phyloP scores from a whole-genome alignment of 2,113 vertebrate species.

The Morone saxatilis region DNA sequence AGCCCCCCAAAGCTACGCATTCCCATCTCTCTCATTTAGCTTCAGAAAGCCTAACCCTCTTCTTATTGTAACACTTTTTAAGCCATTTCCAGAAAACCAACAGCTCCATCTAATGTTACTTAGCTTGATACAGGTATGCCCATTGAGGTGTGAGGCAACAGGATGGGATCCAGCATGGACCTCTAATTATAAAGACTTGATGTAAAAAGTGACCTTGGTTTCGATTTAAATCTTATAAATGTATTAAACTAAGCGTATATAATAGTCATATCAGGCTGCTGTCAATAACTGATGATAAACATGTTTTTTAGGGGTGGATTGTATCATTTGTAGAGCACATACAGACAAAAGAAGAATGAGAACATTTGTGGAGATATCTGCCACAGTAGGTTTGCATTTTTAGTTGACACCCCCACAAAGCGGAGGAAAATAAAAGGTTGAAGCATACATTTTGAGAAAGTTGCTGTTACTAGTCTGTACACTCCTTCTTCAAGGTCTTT shows the following conservation, averaged over 20 bases:
- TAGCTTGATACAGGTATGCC: not conserved
- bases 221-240: not conserved
- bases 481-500: not conserved
- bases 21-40: not conserved
- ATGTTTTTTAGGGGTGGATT: not conserved
- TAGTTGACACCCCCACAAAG: not conserved
- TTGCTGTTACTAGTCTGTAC: not conserved
- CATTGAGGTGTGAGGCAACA: not conserved
- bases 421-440: not conserved
- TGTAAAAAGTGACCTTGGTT: not conserved
- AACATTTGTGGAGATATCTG: not conserved
- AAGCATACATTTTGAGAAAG: not conserved
- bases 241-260: not conserved
- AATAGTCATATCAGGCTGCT: not conserved
- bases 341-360: not conserved
- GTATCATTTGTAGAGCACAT: not conserved
- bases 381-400: not conserved
- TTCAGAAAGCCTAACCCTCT: not conserved
- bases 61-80: not conserved
- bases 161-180: not conserved
- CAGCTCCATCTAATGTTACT: not conserved
- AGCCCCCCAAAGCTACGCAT: not conserved
- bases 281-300: too few species aligned
- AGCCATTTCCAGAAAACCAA: not conserved
- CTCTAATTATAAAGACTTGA: too few species aligned